Base-by-base conservation (phyloP, 2,888 invertebrate genomes). In the Caenorhabditis virilis region DNA sequence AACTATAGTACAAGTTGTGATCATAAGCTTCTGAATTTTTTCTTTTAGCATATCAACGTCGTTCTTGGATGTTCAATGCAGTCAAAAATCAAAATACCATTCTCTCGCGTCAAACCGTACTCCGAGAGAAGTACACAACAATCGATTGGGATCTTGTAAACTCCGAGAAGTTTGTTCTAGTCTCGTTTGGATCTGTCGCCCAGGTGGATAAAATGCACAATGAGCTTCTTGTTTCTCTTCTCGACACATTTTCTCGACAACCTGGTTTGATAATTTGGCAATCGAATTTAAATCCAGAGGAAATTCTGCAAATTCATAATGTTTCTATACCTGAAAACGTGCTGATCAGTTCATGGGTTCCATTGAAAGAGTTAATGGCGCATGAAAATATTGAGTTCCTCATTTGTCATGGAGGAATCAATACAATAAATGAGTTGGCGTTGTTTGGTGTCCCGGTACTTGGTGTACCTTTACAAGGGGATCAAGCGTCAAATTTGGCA, bases 121-220 rank as follows among this genome's bases (percentile, higher is more conserved):
- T 66, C 2, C 57, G 59, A n/a, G 38, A 30, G 7, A 65, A 72
- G 18, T 78, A 66, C 52, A 30, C 30, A n/a, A 2, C 9, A 45
- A 7, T 45, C 9, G 23, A 77, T 45, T 78, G 72, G 69, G 55
- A 62, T n/a, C 43, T 59, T 25, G 52, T 79, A 9, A 69, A 76
- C 23, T 18, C 20, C 13, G 33, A 57, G 16, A 65, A 59, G n/a
- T 79, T 79, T 46, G 60, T 79, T 0, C 49, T 79, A 26, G 76
- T 79, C 26, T 71, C 74, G 18, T 79, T 79, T 54, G 79, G 79
- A 47, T 78, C 78, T 57, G 78, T 79, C 2, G 78, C 79, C 1
- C 71, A 78, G 52, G 67, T 76, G 6, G 71, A 77, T 22, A 71
- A 71, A 56, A 80, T 79, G 75, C 72, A 76, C 15, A 36, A 52